Conservation (phyloP, 1,140 invertebrate species). For the Pentalonia nigronervosa region DNA sequence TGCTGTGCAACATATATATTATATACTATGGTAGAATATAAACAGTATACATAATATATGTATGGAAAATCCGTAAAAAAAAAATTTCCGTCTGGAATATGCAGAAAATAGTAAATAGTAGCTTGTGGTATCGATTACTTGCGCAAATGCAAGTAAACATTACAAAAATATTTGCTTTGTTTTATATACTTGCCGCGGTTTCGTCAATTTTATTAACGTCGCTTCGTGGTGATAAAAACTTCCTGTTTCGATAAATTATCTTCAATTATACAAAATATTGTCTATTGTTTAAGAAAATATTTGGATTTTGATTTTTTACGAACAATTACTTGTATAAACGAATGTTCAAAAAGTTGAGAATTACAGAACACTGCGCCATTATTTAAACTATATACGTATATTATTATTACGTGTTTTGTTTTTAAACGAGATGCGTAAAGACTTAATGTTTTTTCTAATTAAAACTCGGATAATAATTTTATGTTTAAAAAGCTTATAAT, state of each 20-base stretch:
- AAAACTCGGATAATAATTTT: neutral
- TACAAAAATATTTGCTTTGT: neutral
- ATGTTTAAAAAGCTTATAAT: neutral
- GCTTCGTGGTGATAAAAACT: neutral
- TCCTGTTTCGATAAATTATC: neutral
- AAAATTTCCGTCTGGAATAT: neutral
- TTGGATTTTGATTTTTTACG: neutral
- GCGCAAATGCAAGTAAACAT: neutral
- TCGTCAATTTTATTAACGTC: neutral
- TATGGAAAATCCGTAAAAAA: neutral
- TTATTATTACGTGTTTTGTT: neutral
- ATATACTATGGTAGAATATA: neutral
- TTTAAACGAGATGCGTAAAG: neutral
- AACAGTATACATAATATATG: neutral
- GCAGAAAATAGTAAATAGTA: neutral
- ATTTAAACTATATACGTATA: too few relatives aligned
- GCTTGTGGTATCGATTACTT: neutral
- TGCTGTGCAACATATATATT: neutral
- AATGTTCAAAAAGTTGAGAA: neutral
- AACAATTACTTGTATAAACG: neutral
- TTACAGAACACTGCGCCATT: neutral
- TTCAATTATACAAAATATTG: neutral
- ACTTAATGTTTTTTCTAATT: neutral
- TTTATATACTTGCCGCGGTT: neutral
- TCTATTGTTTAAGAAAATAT: neutral